phyloP scores from a whole-genome alignment of 2,888 invertebrate species.

The Orchesella flavescens region DNA sequence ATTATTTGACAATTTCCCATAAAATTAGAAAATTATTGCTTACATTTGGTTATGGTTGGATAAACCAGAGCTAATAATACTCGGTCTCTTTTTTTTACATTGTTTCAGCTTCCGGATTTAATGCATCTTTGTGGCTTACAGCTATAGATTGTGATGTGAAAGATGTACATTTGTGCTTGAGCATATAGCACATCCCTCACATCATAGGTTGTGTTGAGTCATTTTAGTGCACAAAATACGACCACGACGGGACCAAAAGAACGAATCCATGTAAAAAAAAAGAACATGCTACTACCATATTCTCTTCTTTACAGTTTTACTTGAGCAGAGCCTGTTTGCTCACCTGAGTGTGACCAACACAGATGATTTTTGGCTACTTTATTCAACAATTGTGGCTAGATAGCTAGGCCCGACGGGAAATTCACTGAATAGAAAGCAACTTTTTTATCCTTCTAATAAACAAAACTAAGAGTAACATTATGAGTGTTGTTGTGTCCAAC shows the following conservation, averaged over 20 bases:
- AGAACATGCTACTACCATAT: no score
- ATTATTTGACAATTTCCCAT: neutral
- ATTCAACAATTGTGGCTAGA: neutral
- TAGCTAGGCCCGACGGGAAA: conserved; percentile 21
- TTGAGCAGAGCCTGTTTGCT: conserved; percentile 2
- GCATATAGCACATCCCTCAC: no score
- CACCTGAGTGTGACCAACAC: conserved; percentile 6
- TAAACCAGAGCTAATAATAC: conserved; percentile 6
- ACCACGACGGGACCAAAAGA: no score
- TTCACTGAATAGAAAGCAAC: conserved; percentile 20
- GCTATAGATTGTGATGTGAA: neutral
- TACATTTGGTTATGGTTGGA: conserved; percentile 13
- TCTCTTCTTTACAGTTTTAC: neutral
- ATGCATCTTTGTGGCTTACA: no score
- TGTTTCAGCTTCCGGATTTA: neutral
- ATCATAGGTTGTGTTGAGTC: no score
- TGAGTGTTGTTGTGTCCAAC: neutral
- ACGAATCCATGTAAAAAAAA: no score
- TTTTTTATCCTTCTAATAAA: neutral
- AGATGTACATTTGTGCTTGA: neutral
- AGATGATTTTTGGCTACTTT: conserved; percentile 14
- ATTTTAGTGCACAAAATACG: no score
- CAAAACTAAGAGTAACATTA: neutral
- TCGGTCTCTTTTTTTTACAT: neutral
- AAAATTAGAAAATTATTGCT: conserved; percentile 15